These are phyloP conservation scores for Hydriomena furcata DNA, from an alignment of 2,888 invertebrate genomes.

Conservation along the genomic window DNA sequence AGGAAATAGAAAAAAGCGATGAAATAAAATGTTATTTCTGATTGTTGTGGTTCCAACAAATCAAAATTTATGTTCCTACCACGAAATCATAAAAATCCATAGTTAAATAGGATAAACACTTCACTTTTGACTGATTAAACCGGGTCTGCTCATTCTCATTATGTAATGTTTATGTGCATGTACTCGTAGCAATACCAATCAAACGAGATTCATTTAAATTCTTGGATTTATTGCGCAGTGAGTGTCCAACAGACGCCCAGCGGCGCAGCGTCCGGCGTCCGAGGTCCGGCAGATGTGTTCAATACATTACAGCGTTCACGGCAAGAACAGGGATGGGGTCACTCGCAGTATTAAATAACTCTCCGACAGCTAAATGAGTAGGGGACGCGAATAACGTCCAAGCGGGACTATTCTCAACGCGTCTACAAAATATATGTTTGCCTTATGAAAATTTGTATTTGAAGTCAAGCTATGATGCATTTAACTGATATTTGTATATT, in stretches of 20 bases:
- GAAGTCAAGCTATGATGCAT: neutral
- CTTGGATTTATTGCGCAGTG: constrained; percentile 62
- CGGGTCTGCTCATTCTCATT: constrained; percentile 19
- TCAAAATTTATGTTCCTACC: neutral
- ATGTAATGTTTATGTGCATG: constrained; percentile 30
- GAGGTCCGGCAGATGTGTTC: constrained; percentile 75
- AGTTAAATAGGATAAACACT: neutral
- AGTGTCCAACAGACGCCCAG: no score
- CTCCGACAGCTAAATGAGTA: constrained; percentile 80
- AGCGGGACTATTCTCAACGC: constrained; percentile 49
- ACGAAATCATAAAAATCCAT: neutral
- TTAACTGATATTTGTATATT: no score
- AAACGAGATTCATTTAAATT: constrained; percentile 54
- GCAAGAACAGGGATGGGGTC: constrained; percentile 68
- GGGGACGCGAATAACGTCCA: constrained; percentile 65
- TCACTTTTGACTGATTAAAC: constrained; percentile 18
- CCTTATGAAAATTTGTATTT: constrained; percentile 12
- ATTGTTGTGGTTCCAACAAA: no score
- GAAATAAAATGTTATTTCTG: neutral
- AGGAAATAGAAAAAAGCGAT: neutral
- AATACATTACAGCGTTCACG: constrained; percentile 66
- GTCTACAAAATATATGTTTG: constrained; percentile 27
- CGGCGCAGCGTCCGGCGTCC: constrained; percentile 50
- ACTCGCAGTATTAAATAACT: constrained; percentile 80
- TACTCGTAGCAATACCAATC: constrained; percentile 29